Base-by-base conservation (phyloP, 2,113 vertebrate species). In the Carollia perspicillata region DNA sequence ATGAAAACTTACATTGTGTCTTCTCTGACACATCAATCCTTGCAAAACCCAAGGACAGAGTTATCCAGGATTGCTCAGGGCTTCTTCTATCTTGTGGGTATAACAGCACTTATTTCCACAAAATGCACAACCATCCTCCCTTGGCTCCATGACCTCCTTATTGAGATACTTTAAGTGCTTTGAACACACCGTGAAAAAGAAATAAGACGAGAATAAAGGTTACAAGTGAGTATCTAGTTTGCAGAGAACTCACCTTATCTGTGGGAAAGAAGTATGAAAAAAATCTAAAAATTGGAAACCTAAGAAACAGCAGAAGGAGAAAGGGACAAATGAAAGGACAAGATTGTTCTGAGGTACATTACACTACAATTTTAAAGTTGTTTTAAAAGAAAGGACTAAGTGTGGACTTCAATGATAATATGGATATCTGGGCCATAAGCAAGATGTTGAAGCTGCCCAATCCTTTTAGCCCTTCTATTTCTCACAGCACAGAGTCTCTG, bases 1-100 rank as follows among this genome's bases (percentile, higher is more conserved):
- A 60, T 49, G 77, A 35, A 92, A 93, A 96, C 89, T 87, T 90
- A 65, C 4, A 37, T 95, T 79, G 55, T 94, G 47, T 83, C 58
- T 96, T 91, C 81, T 95, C 80, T 49, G 63, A 68, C 71, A 58
- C 28, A 35, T 44, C 65, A 81, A 1, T 58, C 47, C 37, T 87
- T 51, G 33, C 2, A 26, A 74, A 90, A 69, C 28, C 58, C 51
- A 91, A 68, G 22, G 11, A 81, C 10, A 42, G 75, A 77, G 3
- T 8, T 20, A 16, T 66, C 37, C 10, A 30, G 72, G n/a, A 35
- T 47, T 68, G 77, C 72, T 71, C 2, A 0, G n/a, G 23, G 40
- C 6, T 60, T 65, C 63, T 88, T 79, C 23, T 83, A 35, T 78
- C 40, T 86, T n/a, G 10, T 23, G 86, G 74, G 26, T 55, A 8